Conservation (phyloP, 2,888 invertebrate species). For the Troilus luridus region DNA sequence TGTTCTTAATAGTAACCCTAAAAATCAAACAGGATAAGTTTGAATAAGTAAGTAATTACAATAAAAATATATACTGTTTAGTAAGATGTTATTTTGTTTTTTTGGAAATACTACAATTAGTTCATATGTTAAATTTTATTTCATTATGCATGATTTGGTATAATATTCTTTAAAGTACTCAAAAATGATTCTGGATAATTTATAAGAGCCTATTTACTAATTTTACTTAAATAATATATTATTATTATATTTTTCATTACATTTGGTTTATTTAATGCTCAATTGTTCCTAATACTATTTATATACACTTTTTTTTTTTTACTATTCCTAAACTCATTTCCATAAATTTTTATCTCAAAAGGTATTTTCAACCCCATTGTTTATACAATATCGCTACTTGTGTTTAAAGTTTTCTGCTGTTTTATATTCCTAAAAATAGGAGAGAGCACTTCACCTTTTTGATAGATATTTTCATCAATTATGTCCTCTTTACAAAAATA, state of each 20-base stretch:
- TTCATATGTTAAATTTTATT: background rate
- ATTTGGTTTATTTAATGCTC: background rate
- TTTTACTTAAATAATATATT: background rate
- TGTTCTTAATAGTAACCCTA: background rate
- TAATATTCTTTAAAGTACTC: background rate
- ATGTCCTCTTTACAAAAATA: background rate
- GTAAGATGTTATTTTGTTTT: background rate
- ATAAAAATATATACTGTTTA: no score
- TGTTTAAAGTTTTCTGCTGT: background rate
- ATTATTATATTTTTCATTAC: no score
- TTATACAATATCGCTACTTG: background rate
- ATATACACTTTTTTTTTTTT: no score
- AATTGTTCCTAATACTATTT: background rate
- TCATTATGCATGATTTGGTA: background rate
- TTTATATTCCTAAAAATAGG: background rate
- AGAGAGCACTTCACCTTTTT: background rate
- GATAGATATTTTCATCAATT: background rate
- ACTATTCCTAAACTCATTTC: background rate
- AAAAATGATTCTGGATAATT: background rate
- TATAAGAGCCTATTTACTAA: background rate
- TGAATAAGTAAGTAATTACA: no score
- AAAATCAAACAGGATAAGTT: no score
- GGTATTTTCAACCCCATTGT: background rate
- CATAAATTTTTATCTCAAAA: background rate
- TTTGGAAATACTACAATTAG: slow-evolving; percentile 2